Evolutionary conservation across 2,797 vertebrate species (phyloP), one percentile per base, ranked within the genome.

Genomic region (Onychomys leucogaster): DNA sequence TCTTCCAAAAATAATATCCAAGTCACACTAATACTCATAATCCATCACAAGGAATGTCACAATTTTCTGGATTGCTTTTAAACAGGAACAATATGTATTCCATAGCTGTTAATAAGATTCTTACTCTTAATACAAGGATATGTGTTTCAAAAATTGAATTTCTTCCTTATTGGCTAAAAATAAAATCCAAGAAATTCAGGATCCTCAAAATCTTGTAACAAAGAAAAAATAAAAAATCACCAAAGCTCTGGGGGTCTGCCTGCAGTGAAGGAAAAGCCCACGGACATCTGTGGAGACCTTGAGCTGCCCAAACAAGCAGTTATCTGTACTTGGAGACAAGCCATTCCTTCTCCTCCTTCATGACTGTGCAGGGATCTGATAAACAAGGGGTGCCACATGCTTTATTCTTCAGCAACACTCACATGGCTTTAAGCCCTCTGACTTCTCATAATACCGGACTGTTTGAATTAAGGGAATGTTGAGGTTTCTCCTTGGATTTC

Each of bases 101-200:
- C 67, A 80, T 95, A 94, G 90, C 46, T 90, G 14, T 55, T 97
- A 67, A 90, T 77, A 76, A 96, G n/a, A 80, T 96, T 96, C 75
- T 96, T 81, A 90, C 63, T 92, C 32, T 77, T 37, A 94, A 93
- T 49, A 96, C 37, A 96, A 65, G 87, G 91, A 86, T 92, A 90
- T 21, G 46, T 41, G 89, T 94, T 88, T 96, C 90, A 34, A 94
- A 97, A 96, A 67, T 1, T 92, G 19, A 94, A 96, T 94, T 89
- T 37, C 29, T 94, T 76, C 52, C 57, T 84, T 90, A 82, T 16
- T 85, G 84, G 61, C n/a, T 69, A n/a, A 78, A 93, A 75, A 93
- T 75, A 84, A 43, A 77, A 89, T 92, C 41, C 12, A 90, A 83
- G 16, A 43, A 93, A 93, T 21, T 67, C 67, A 85, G 65, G 61